Percentiles rank a stretch among this genome's conserved stretches.
Evolutionary conservation across 2,888 invertebrate genomes (phyloP).

Genomic region (Arge pagana): DNA sequence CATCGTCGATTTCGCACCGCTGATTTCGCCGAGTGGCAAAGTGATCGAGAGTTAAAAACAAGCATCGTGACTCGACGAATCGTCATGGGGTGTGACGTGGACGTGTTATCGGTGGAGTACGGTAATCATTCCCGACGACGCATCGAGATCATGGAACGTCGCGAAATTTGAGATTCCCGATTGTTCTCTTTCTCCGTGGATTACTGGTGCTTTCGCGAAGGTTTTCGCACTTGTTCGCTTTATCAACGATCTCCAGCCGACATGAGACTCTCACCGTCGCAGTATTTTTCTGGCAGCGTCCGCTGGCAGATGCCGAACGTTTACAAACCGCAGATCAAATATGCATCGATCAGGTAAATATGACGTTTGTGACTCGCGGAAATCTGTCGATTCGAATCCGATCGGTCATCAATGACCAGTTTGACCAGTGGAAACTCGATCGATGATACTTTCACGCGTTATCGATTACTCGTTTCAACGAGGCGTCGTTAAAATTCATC

Average conservation of each 20-base stretch:
- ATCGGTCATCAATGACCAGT: too few species aligned
- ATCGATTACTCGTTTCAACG: too few species aligned
- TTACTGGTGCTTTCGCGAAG: neutral
- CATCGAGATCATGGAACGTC: too few species aligned
- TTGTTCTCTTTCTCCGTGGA: too few species aligned
- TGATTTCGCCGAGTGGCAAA: too few species aligned
- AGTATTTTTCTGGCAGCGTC: constrained; percentile 49
- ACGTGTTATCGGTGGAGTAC: constrained; percentile 21
- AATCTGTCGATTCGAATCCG: too few species aligned
- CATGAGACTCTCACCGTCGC: constrained; percentile 41
- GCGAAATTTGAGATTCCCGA: too few species aligned
- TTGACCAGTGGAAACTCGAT: too few species aligned
- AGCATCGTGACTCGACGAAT: neutral
- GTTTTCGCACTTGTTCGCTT: neutral
- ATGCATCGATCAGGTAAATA: constrained; percentile 50
- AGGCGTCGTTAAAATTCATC: too few species aligned
- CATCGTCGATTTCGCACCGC: neutral
- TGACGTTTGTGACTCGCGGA: neutral
- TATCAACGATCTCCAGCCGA: constrained; percentile 9
- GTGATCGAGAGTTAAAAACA: too few species aligned
- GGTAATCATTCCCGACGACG: too few species aligned
- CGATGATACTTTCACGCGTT: too few species aligned
- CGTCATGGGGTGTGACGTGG: constrained; percentile 38
- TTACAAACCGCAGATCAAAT: constrained; percentile 47
- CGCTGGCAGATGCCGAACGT: constrained; percentile 56